Conservation (phyloP, 2,797 vertebrate genomes). For the Galagoides demidoff region DNA sequence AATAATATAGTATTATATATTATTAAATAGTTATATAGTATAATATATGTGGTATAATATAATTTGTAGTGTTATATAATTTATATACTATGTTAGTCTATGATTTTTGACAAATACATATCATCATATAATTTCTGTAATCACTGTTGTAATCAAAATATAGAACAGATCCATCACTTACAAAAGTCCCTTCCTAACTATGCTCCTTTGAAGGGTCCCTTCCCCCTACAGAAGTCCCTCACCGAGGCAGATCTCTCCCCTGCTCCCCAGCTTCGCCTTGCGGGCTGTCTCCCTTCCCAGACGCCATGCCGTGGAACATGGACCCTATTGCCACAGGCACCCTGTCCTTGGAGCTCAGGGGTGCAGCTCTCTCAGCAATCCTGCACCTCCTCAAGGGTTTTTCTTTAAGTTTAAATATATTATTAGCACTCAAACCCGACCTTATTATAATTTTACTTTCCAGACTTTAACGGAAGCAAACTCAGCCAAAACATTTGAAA, state of each 20-base stretch:
- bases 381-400: neutral
- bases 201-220: no score
- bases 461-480: neutral
- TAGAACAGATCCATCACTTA: neutral
- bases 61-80: neutral
- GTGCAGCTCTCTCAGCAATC: neutral
- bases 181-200: neutral
- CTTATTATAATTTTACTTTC: neutral
- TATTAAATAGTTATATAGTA: neutral
- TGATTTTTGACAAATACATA: neutral
- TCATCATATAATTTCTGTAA: no score
- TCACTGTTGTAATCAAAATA: no score
- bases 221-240: rapidly evolving
- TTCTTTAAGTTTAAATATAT: neutral
- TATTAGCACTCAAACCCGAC: neutral
- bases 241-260: rapidly evolving
- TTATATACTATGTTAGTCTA: neutral
- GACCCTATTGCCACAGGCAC: rapidly evolving
- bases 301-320: neutral
- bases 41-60: neutral
- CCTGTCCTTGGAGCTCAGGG: rapidly evolving
- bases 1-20: no score
- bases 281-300: rapidly evolving
- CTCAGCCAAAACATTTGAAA: neutral
- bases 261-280: rapidly evolving